These are phyloP conservation scores for Porphyrio hochstetteri DNA, from an alignment of 2,113 vertebrate species.

Conservation along the genomic window DNA sequence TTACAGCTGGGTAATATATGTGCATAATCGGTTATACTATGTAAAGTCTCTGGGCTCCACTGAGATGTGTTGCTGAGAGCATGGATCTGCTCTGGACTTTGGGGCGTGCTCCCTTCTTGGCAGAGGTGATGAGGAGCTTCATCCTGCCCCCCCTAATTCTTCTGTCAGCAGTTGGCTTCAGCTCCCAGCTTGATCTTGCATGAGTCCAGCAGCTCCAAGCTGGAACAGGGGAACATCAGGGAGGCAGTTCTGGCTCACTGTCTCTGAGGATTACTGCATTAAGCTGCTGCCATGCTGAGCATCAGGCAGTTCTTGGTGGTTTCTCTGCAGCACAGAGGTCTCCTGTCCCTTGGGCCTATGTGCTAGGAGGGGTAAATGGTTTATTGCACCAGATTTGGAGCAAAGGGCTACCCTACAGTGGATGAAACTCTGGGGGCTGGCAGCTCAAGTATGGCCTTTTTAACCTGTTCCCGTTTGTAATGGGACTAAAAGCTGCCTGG, in stretches of 20 bases:
- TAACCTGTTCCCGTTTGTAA: background rate
- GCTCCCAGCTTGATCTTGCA: background rate
- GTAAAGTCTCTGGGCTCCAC: background rate
- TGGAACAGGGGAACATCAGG: background rate
- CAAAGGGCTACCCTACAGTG: background rate
- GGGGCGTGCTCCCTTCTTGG: background rate
- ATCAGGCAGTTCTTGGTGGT: background rate
- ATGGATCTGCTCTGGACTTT: background rate
- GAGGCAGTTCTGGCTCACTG: background rate
- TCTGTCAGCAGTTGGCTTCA: background rate
- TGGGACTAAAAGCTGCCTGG: background rate
- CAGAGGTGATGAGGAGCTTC: background rate
- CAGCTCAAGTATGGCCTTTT: background rate
- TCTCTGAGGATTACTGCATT: background rate
- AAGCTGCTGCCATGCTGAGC: background rate
- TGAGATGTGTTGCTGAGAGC: background rate
- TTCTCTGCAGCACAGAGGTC: background rate
- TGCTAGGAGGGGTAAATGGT: background rate
- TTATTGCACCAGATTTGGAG: background rate
- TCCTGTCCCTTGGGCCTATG: background rate
- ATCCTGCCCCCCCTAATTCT: background rate
- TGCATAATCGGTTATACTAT: background rate
- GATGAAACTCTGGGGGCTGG: background rate
- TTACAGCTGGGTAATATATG: background rate
- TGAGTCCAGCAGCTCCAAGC: background rate